A percentile compares a stretch with the other conserved stretches of the same genome.
phyloP scores from a whole-genome alignment of 2,797 vertebrate genomes.

The Ispidina picta region DNA sequence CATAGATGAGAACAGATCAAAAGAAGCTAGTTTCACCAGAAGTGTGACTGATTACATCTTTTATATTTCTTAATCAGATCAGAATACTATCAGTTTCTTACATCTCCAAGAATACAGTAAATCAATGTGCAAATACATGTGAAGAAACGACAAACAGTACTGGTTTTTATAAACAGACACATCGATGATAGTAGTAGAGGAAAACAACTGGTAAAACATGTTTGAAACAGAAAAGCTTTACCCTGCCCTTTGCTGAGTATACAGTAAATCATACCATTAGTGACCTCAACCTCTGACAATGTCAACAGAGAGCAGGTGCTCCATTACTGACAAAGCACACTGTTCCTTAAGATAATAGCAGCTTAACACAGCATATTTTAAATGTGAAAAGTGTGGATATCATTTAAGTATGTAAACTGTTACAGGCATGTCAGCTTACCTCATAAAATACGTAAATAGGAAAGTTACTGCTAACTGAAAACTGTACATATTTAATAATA shows the following conservation, averaged over 20 bases:
- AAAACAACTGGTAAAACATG: not conserved
- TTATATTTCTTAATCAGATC: not conserved
- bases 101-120: not conserved
- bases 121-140: not conserved
- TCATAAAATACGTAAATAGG: not conserved
- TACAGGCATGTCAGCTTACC: not conserved
- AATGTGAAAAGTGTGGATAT: not conserved
- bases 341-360: not conserved
- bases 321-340: not conserved
- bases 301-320: constrained; percentile 75
- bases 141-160: not conserved
- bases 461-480: not conserved
- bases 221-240: constrained; percentile 41
- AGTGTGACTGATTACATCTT: not conserved
- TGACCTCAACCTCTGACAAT: constrained; percentile 51
- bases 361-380: not conserved
- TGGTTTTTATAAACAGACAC: not conserved
- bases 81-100: not conserved
- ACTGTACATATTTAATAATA: not conserved
- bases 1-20: not conserved
- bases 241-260: constrained; percentile 32
- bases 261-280: constrained; percentile 54
- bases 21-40: not conserved
- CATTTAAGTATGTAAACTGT: not conserved
- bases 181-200: not conserved